Evolutionary conservation across 92 coral and sea anemone species (phyloP).

Genomic region (Diadumene lineata): DNA sequence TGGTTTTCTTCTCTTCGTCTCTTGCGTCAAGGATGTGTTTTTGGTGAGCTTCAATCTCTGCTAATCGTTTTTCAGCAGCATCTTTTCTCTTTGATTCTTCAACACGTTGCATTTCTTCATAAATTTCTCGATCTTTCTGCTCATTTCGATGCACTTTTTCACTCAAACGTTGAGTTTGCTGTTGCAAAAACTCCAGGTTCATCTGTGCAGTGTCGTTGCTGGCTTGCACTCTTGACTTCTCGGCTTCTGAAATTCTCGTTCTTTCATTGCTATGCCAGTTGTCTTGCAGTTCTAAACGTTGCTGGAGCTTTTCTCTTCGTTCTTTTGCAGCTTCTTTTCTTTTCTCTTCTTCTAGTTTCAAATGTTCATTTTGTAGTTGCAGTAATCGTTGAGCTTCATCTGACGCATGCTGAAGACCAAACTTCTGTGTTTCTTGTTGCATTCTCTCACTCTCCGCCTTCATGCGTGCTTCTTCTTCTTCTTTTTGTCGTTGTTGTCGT

Average conservation of each 20-base stretch:
- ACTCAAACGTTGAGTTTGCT: conserved; percentile 27
- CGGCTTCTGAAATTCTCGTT: conserved; percentile 40
- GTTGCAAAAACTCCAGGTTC: conserved; percentile 23
- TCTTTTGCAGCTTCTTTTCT: conserved; percentile 40
- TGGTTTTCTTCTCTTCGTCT: conserved; percentile 36
- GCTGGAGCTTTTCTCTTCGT: conserved; percentile 45
- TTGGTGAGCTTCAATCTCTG: conserved; percentile 32
- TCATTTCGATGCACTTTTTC: conserved; percentile 28
- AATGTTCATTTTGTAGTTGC: conserved; percentile 41
- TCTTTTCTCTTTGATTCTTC: conserved; percentile 28
- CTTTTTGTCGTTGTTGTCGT: conserved; percentile 56
- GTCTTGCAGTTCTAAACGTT: conserved; percentile 33
- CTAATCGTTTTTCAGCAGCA: conserved; percentile 30
- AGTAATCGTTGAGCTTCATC: conserved; percentile 56
- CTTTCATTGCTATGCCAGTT: conserved; percentile 30
- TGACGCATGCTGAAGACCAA: conserved; percentile 39
- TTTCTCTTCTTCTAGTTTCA: conserved; percentile 39
- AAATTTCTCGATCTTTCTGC: conserved; percentile 26
- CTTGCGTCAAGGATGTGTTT: conserved; percentile 27
- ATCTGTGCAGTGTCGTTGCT: conserved; percentile 20
- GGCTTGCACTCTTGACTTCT: conserved; percentile 18
- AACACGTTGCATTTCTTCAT: conserved; percentile 19
- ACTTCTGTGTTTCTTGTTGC: conserved; percentile 52
- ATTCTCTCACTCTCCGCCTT: conserved; percentile 46
- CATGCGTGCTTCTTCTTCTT: conserved; percentile 61